Evolutionary conservation across 2,888 invertebrate genomes (phyloP), one percentile per base, ranked within the genome.

Genomic region (Julus scanicus): DNA sequence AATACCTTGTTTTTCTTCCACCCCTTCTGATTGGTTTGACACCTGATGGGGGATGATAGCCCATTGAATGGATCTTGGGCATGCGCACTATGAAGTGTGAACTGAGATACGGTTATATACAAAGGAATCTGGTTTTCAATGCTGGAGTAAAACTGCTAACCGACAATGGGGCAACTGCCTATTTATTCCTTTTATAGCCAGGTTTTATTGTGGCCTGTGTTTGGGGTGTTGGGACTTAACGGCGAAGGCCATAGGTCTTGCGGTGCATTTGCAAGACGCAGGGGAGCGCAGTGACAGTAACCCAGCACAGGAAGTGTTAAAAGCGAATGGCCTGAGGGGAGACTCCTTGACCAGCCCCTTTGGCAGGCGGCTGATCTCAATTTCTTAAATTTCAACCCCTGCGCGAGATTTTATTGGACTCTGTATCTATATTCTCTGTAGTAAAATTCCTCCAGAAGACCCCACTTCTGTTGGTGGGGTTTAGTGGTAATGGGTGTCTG

Each of bases 1-100:
- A 85, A 85, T 85, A 29, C 85, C 85, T 49, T 48, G 84, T 84
- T 80, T 80, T 85, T 85, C 85, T 85, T 20, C 49, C 44, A 48
- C 85, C 85, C 49, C 20, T 85, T 49, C 49, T 85, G 85, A 85
- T 85, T 85, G 85, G 85, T 48, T 85, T 85, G 85, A 85, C 85
- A 85, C 85, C 85, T 85, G 37, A 80, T 80, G 85, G 85, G 48
- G 84, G n/a, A 84, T 84, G 40, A 15, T 83, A 83, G 39, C n/a
- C 11, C 44, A 13, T 11, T 84, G 40, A 40, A 85, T 85, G 48
- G 80, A 13, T 15, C 37, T 15, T 80, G 80, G 80, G 37, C 80
- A 80, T 80, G 80, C 80, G 71, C 71, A 71, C 71, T 71, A 37
- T n/a, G 40, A 85, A 85, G 44, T 40, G 85, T 40, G 48, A 85